These are phyloP conservation scores for Griposia aprilina DNA, from an alignment of 2,888 invertebrate genomes.

Conservation along the genomic window DNA sequence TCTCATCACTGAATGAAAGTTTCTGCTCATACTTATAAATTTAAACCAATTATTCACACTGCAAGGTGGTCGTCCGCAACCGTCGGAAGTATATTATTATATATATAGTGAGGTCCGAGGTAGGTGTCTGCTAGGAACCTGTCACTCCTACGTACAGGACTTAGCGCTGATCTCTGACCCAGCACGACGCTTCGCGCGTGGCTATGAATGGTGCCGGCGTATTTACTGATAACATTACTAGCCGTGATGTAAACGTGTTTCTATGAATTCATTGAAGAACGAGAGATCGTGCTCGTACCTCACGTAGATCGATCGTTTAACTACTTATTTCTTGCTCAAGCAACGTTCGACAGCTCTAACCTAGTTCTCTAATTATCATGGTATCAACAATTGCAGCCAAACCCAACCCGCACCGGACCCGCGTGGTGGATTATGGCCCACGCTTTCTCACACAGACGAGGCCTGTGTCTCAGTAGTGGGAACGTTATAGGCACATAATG, in stretches of 20 bases:
- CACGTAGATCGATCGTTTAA: conserved; percentile 18
- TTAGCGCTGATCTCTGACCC: conserved; percentile 51
- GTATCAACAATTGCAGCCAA: not conserved
- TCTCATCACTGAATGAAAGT: not conserved
- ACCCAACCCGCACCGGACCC: no score
- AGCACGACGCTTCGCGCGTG: conserved; percentile 47
- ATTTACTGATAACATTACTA: conserved; percentile 44
- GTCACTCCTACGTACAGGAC: conserved; percentile 57
- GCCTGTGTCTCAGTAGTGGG: fast-evolving
- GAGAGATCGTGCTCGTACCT: not conserved
- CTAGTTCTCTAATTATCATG: not conserved
- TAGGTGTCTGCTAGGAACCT: conserved; percentile 60
- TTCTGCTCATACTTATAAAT: conserved; percentile 23
- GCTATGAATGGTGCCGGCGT: conserved; percentile 48
- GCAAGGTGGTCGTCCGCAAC: conserved; percentile 10
- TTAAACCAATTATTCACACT: conserved; percentile 25
- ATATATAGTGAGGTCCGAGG: conserved; percentile 31
- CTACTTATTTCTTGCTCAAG: conserved; percentile 6
- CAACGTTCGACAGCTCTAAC: not conserved
- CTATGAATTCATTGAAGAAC: conserved; percentile 23
- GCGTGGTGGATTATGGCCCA: not conserved
- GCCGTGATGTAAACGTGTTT: conserved; percentile 17
- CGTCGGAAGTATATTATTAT: conserved; percentile 52
- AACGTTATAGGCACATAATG: not conserved
- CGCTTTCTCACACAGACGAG: not conserved